A percentile compares a stretch with the other conserved stretches of the same genome.
These are phyloP conservation scores for Chiloscyllium punctatum DNA, from an alignment of 2,797 vertebrate species.

Conservation along the genomic window DNA sequence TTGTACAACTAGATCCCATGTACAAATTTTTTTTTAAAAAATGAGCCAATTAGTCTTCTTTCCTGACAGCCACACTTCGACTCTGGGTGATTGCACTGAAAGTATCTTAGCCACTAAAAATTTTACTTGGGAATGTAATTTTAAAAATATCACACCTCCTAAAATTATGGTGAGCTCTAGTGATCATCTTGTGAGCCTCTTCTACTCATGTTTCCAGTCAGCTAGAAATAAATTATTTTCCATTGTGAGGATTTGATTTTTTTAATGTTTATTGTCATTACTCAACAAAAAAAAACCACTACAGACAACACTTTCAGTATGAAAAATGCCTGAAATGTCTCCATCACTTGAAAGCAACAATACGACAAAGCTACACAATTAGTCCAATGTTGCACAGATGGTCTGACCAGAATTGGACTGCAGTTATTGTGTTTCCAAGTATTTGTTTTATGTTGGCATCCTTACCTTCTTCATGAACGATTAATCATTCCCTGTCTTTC, in stretches of 20 bases:
- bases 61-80: not conserved
- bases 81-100: not conserved
- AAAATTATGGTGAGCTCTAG: not conserved
- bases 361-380: not conserved
- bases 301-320: not conserved
- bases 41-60: not conserved
- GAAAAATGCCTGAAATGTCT: not conserved
- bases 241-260: not conserved
- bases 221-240: not conserved
- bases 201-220: not conserved
- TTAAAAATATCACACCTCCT: not conserved
- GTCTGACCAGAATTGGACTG: not conserved
- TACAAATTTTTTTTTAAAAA: no score
- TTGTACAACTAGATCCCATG: no score
- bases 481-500: not conserved
- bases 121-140: not conserved
- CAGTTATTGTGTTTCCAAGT: not conserved
- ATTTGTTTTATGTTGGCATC: not conserved
- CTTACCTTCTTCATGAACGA: not conserved
- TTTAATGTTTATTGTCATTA: not conserved
- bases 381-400: not conserved
- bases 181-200: not conserved
- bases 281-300: not conserved
- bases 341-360: not conserved
- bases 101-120: not conserved